Conservation (phyloP, 2,797 vertebrate species). For the Cetoscarus ocellatus region DNA sequence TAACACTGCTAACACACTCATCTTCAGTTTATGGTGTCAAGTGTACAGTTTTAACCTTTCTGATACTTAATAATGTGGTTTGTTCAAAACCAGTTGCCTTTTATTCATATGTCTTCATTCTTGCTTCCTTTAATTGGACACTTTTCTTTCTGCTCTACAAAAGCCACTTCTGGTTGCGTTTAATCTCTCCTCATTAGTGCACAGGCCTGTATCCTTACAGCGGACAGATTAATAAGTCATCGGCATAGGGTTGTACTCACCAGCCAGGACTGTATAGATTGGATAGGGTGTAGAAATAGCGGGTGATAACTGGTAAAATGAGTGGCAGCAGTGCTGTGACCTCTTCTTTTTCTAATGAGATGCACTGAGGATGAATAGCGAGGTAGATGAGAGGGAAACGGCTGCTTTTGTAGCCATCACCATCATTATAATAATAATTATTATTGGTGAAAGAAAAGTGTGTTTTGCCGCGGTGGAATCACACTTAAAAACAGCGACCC, state of each 20-base stretch:
- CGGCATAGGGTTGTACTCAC: constrained; percentile 9
- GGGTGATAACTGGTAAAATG: background rate
- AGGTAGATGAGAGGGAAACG: background rate
- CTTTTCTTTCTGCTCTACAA: constrained; percentile 13
- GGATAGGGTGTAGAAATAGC: background rate
- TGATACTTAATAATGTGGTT: no score
- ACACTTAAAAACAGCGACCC: constrained; percentile 49
- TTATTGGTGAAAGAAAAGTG: constrained; percentile 39
- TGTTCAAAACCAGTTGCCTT: background rate
- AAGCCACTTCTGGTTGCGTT: constrained; percentile 15
- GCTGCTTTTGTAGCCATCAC: constrained; percentile 29
- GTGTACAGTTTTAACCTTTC: background rate
- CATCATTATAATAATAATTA: constrained; percentile 48
- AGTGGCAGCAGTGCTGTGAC: constrained; percentile 17
- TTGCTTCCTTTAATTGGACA: constrained; percentile 15
- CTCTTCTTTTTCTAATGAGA: constrained; percentile 15
- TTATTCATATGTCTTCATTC: background rate
- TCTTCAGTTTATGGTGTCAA: background rate
- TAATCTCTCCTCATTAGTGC: constrained; percentile 61
- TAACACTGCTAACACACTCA: no score
- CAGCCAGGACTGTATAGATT: background rate
- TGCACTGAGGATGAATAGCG: constrained; percentile 11
- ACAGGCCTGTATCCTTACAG: constrained; percentile 38
- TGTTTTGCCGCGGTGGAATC: constrained; percentile 35
- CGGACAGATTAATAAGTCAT: constrained; percentile 46